phyloP scores from a whole-genome alignment of 2,797 vertebrate species.

The Catharus ustulatus region DNA sequence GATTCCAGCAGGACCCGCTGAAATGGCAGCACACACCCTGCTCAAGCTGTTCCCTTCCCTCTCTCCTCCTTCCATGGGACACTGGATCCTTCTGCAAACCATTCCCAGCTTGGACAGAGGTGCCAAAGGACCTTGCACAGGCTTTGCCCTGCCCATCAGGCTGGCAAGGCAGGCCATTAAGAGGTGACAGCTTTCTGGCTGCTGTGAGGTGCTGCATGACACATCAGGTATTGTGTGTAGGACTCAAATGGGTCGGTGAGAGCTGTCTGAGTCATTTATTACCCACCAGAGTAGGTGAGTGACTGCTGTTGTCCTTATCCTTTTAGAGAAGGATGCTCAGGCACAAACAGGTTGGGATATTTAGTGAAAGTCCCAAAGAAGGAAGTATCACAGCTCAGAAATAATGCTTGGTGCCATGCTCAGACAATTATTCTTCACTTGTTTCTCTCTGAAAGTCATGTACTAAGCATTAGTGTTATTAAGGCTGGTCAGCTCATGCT shows the following conservation, averaged over 20 bases:
- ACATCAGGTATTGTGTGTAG: background rate
- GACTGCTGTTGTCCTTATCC: conserved; percentile 36
- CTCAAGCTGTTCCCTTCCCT: background rate
- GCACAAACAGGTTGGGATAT: background rate
- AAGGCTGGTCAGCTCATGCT: background rate
- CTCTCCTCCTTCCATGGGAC: background rate
- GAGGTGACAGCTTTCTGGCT: conserved; percentile 44
- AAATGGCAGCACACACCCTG: background rate
- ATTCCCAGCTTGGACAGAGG: background rate
- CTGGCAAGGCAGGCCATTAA: background rate
- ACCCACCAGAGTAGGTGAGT: conserved; percentile 17
- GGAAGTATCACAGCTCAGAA: background rate
- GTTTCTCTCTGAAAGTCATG: conserved; percentile 6
- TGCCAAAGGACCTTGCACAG: background rate
- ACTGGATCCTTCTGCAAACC: background rate
- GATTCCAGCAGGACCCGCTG: background rate
- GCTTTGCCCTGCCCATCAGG: conserved; percentile 4
- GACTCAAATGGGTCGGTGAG: conserved; percentile 27
- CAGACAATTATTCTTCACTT: background rate
- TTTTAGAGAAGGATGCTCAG: conserved; percentile 30
- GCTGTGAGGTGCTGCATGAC: conserved; percentile 23
- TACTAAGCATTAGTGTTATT: background rate
- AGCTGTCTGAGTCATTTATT: conserved; percentile 56
- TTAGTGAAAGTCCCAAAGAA: background rate
- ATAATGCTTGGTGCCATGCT: background rate